Percentiles rank a stretch among this genome's conserved stretches.
phyloP scores from a whole-genome alignment of 2,888 invertebrate species.

The Beris morrisii region DNA sequence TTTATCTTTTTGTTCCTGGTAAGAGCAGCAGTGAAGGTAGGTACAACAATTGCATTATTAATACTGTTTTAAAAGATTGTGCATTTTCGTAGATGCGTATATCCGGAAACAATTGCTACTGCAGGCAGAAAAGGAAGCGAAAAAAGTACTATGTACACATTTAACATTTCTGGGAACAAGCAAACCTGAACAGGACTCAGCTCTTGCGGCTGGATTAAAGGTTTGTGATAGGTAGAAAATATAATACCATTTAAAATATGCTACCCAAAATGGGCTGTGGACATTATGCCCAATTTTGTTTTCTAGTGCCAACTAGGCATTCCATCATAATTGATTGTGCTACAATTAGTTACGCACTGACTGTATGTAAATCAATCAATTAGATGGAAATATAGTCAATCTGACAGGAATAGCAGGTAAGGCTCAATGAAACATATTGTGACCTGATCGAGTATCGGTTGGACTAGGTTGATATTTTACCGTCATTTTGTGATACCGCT shows the following conservation, averaged over 20 bases:
- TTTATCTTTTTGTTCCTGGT: slow-evolving; percentile 6
- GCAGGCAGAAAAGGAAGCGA: slow-evolving; percentile 22
- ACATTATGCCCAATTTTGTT: background rate
- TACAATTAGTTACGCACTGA: too few species aligned
- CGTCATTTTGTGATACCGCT: too few species aligned
- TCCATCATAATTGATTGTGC: background rate
- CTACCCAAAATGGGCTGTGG: background rate
- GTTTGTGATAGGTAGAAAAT: background rate
- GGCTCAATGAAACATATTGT: too few species aligned
- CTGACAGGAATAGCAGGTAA: too few species aligned
- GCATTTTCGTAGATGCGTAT: background rate
- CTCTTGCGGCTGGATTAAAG: background rate
- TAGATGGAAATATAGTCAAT: too few species aligned
- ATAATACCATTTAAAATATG: background rate
- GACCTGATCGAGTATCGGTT: too few species aligned
- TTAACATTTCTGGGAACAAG: slow-evolving; percentile 16
- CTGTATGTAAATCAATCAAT: too few species aligned
- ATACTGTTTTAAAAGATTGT: too few species aligned
- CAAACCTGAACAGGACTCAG: slow-evolving; percentile 11
- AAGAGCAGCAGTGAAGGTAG: slow-evolving; percentile 1
- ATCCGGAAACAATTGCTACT: slow-evolving; percentile 13
- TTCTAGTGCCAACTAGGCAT: background rate
- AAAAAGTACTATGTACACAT: slow-evolving; percentile 3
- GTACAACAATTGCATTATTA: background rate
- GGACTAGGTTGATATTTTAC: too few species aligned